These are phyloP conservation scores for Apeira syringaria DNA, from an alignment of 2,888 invertebrate genomes.

Conservation along the genomic window DNA sequence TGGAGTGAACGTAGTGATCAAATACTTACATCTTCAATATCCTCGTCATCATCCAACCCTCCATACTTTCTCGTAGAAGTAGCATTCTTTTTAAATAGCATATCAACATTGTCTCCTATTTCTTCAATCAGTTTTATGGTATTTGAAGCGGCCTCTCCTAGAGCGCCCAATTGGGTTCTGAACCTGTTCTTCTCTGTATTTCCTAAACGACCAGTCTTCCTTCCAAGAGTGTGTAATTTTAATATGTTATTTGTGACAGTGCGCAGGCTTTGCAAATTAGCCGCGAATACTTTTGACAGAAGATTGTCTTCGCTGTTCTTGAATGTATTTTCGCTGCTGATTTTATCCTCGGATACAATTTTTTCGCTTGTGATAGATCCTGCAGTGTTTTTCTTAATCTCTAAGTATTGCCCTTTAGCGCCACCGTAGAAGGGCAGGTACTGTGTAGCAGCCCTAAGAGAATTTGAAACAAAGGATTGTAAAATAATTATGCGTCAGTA, in stretches of 20 bases:
- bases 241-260: conserved; percentile 82
- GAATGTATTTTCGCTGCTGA: conserved; percentile 64
- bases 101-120: conserved; percentile 78
- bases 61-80: conserved; percentile 52
- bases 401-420: conserved; percentile 87
- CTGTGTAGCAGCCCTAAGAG: conserved; percentile 54
- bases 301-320: conserved; percentile 69
- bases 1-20: neutral
- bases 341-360: conserved; percentile 70
- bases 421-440: conserved; percentile 89
- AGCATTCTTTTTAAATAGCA: conserved; percentile 55
- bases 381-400: conserved; percentile 80
- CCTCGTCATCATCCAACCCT: conserved; percentile 39
- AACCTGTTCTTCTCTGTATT: conserved; percentile 81
- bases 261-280: conserved; percentile 84
- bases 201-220: conserved; percentile 81
- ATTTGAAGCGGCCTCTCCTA: conserved; percentile 83
- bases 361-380: conserved; percentile 78
- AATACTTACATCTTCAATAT: conserved; percentile 57
- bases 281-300: conserved; percentile 68
- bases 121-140: conserved; percentile 81
- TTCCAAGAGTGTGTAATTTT: conserved; percentile 84
- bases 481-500: no score
- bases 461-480: conserved; percentile 1
- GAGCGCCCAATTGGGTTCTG: conserved; percentile 78